Percentiles rank a stretch among this genome's conserved stretches.
These are phyloP conservation scores for Anser brachyrhynchus DNA, from an alignment of 2,113 vertebrate genomes.

Conservation along the genomic window DNA sequence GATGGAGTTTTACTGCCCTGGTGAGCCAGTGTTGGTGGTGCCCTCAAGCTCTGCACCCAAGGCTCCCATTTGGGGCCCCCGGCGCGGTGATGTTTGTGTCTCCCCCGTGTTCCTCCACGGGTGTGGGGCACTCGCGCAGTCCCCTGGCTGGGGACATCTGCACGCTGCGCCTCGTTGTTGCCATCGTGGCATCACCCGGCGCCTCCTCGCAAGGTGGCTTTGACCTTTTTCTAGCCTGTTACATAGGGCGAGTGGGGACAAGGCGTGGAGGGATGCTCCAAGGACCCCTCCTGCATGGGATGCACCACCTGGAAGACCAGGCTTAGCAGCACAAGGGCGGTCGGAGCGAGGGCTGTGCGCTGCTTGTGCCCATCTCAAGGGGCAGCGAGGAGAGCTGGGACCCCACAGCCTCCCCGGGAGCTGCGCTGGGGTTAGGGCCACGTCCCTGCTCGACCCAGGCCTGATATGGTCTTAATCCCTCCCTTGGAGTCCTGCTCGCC, in stretches of 20 bases:
- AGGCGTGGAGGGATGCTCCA: neutral
- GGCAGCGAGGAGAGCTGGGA: too few species aligned
- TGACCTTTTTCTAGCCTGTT: neutral
- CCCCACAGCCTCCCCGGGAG: neutral
- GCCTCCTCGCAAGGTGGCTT: neutral
- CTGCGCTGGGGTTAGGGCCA: neutral
- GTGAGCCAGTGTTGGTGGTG: neutral
- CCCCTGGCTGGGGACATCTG: neutral
- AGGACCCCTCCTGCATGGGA: rapidly evolving
- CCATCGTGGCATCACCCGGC: neutral
- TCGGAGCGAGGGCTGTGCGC: too few species aligned
- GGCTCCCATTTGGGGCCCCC: neutral
- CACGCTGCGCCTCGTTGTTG: rapidly evolving
- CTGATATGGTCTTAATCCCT: neutral
- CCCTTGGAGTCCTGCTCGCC: neutral
- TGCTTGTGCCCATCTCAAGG: too few species aligned
- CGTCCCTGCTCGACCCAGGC: rapidly evolving
- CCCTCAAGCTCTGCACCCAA: too few species aligned
- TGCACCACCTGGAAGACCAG: neutral
- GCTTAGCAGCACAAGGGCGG: too few species aligned
- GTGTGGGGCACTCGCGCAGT: neutral
- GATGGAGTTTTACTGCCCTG: rapidly evolving
- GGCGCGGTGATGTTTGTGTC: rapidly evolving
- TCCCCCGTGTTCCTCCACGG: rapidly evolving
- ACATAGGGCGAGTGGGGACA: rapidly evolving